These are phyloP conservation scores for Labeo catla DNA, from an alignment of 2,113 vertebrate genomes.

Conservation along the genomic window DNA sequence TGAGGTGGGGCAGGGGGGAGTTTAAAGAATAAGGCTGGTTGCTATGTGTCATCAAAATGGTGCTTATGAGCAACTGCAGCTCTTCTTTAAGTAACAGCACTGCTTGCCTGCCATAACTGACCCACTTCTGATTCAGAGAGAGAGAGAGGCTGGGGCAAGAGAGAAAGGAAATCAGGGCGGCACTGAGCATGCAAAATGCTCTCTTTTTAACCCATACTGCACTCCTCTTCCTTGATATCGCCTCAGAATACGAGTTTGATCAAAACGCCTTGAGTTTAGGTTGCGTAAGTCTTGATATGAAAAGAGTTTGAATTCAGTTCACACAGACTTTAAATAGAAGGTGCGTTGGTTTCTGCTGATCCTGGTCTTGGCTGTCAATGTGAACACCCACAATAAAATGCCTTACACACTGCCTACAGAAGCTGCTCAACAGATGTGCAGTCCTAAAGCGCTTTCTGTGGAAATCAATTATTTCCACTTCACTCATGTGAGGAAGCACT, in stretches of 20 bases:
- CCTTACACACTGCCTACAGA: neutral
- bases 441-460: slow-evolving; percentile 10
- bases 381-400: slow-evolving; percentile 19
- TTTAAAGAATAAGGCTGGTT: neutral
- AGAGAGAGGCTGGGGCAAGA: slow-evolving; percentile 1
- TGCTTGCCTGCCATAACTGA: slow-evolving; percentile 52
- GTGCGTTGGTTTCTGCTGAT: slow-evolving; percentile 1
- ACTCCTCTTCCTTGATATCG: neutral
- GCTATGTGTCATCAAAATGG: slow-evolving; percentile 46
- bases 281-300: neutral
- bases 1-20: slow-evolving; percentile 29
- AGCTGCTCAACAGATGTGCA: slow-evolving; percentile 37
- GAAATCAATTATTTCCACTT: slow-evolving; percentile 45
- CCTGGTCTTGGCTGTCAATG: slow-evolving; percentile 15
- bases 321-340: slow-evolving; percentile 3
- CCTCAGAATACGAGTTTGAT: neutral
- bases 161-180: neutral
- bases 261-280: neutral
- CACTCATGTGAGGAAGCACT: slow-evolving; percentile 35
- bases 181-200: neutral
- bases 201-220: neutral
- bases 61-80: slow-evolving; percentile 21
- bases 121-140: slow-evolving; percentile 54
- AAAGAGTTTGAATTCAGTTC: neutral
- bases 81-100: slow-evolving; percentile 48